These are phyloP conservation scores for Camponotus pennsylvanicus DNA, from an alignment of 1,140 invertebrate species.

Conservation along the genomic window DNA sequence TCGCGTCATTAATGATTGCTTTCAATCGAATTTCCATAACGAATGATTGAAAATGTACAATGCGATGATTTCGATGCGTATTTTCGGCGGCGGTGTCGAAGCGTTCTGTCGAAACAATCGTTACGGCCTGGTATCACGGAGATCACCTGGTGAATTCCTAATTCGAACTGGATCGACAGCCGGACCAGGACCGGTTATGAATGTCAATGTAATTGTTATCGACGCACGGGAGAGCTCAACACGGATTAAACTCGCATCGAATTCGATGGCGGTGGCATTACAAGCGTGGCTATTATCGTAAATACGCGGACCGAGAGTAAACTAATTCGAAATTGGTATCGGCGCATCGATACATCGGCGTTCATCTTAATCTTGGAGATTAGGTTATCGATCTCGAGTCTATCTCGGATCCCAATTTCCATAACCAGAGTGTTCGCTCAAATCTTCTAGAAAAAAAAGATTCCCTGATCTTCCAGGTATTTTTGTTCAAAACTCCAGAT, in stretches of 20 bases:
- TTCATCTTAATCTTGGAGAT: slow-evolving; percentile 4
- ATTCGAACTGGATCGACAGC: slow-evolving; percentile 45
- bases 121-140: slow-evolving; percentile 18
- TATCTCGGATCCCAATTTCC: not conserved
- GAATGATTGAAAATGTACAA: not conserved
- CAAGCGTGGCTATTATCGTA: slow-evolving; percentile 75
- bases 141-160: slow-evolving; percentile 39
- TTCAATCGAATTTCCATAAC: not conserved
- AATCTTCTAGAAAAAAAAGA: no score
- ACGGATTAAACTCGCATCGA: slow-evolving; percentile 72
- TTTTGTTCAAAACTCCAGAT: no score
- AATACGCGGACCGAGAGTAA: slow-evolving; percentile 72
- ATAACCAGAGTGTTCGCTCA: not conserved
- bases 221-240: slow-evolving; percentile 23
- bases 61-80: not conserved
- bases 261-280: slow-evolving; percentile 67
- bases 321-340: slow-evolving; percentile 76
- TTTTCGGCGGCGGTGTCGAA: not conserved
- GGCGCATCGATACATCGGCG: not conserved
- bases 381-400: no score
- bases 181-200: slow-evolving; percentile 70
- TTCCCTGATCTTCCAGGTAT: no score
- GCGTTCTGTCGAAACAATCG: slow-evolving; percentile 35
- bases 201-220: slow-evolving; percentile 77
- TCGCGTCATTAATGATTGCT: not conserved